Evolutionary conservation across 1,140 invertebrate genomes (phyloP).

Genomic region (Eufriesea mexicana): DNA sequence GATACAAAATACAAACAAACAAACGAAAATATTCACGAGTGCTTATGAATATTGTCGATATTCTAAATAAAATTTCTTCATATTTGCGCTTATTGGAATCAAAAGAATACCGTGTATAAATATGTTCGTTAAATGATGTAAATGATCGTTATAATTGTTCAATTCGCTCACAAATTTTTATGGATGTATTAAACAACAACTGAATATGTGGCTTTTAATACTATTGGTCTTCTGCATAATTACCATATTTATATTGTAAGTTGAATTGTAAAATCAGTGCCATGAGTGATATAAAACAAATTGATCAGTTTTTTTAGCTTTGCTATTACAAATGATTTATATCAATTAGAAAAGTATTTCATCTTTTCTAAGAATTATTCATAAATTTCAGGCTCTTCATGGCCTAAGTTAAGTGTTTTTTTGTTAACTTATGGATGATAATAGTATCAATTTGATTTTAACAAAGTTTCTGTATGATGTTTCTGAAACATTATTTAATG

Average conservation of each 20-base stretch:
- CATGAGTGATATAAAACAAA: slow-evolving; percentile 54
- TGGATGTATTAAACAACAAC: neutral
- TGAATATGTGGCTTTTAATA: slow-evolving; percentile 5
- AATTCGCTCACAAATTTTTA: neutral
- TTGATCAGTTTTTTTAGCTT: slow-evolving; percentile 37
- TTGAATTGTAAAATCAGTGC: slow-evolving; percentile 58
- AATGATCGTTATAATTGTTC: no score
- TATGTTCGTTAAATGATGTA: no score
- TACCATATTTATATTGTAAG: slow-evolving; percentile 44
- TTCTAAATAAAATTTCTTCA: neutral
- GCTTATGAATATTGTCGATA: neutral
- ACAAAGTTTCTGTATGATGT: neutral
- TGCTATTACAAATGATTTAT: slow-evolving; percentile 27
- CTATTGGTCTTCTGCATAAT: slow-evolving; percentile 54
- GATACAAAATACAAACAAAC: neutral
- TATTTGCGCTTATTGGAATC: neutral
- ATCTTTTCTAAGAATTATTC: neutral
- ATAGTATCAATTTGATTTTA: slow-evolving; percentile 5
- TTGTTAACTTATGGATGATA: neutral
- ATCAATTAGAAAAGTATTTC: slow-evolving; percentile 26
- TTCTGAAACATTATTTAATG: neutral
- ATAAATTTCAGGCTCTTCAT: neutral
- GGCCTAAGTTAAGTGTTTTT: slow-evolving; percentile 22
- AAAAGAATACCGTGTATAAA: no score
- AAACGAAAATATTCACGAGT: neutral